Percentiles rank a stretch among this genome's conserved stretches.
phyloP scores from a whole-genome alignment of 2,797 vertebrate genomes.

The Podargus strigoides region DNA sequence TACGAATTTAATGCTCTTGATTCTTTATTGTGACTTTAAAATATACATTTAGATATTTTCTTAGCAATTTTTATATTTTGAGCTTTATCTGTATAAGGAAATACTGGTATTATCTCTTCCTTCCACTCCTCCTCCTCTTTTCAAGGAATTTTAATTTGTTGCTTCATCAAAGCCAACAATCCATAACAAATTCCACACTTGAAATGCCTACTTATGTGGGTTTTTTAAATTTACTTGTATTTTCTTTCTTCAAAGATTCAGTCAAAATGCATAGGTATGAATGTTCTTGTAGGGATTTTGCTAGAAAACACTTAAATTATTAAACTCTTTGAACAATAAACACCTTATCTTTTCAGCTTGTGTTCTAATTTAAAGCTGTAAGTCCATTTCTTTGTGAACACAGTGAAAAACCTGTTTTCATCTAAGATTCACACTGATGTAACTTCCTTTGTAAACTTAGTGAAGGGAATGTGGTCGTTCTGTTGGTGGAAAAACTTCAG shows the following conservation, averaged over 20 bases:
- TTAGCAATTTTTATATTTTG: neutral
- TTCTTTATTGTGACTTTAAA: neutral
- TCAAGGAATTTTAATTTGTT: constrained; percentile 16
- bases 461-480: neutral
- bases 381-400: neutral
- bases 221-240: neutral
- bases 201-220: neutral
- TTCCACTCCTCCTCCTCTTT: neutral
- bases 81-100: neutral
- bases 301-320: neutral
- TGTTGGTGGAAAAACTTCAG: neutral
- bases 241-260: neutral
- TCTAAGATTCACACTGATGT: neutral
- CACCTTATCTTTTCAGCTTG: neutral
- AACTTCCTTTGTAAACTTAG: neutral
- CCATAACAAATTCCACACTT: neutral
- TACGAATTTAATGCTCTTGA: neutral
- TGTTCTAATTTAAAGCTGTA: neutral
- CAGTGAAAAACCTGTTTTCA: neutral
- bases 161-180: neutral
- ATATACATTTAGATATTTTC: neutral
- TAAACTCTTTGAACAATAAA: neutral
- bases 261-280: neutral
- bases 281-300: neutral
- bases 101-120: neutral